Evolutionary conservation across 2,888 invertebrate genomes (phyloP), one percentile per base, ranked within the genome.

Genomic region (Brachyptera putata): DNA sequence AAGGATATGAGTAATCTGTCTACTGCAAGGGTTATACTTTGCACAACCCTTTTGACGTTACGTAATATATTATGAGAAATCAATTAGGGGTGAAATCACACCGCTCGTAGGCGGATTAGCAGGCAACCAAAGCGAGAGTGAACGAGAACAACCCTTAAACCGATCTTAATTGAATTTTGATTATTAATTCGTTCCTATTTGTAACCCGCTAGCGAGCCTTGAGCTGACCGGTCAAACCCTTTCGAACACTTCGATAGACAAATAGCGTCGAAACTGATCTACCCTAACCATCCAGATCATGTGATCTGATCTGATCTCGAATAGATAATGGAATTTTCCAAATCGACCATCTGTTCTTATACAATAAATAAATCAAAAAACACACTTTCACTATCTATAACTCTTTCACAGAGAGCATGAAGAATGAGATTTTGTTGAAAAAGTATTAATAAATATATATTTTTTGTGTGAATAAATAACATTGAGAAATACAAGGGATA

Each of bases 131-230:
- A 34, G 41, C 53, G 43, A 59, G 59, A 18, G 22, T 36, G 30
- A 53, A 30, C 18, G 1, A 34, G 53, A 53, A 16, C 53, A 36
- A 55, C 55, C 58, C 61, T 57, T 61, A n/a, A 56, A 50, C 61
- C 39, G 41, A 43, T 50, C 22, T 55, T 63, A 63, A 63, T 63
- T 63, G 63, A 63, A 63, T 63, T 63, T 58, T 57, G 58, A 57
- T 63, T 63, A 63, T 63, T 60, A 63, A 63, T 63, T 58, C 46
- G 57, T 34, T 46, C 13, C 13, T 22, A 36, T 22, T 37, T 36
- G 56, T 30, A 22, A 37, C n/a, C n/a, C 34, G 30, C 14, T 36
- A 26, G n/a, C 50, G 11, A 26, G 36, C 53, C 53, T 53, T 2
- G 22, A 53, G 53, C 53, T 16, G 30, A 18, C 53, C 53, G 53